phyloP scores from a whole-genome alignment of 1,140 invertebrate species.

The Neodiprion lecontei region DNA sequence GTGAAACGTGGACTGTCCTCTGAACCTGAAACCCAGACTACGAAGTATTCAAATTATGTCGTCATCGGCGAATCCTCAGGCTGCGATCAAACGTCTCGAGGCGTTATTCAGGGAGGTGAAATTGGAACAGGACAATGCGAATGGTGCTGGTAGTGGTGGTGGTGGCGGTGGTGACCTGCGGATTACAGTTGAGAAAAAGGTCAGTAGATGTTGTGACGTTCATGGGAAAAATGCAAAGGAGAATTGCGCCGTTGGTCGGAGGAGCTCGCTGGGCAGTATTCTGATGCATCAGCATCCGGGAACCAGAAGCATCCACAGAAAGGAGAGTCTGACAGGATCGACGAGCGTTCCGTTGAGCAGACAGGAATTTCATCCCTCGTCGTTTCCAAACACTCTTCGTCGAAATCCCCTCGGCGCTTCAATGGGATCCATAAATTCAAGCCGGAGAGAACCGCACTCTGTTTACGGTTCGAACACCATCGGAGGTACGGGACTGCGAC shows the following conservation, averaged over 20 bases:
- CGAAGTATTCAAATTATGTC: constrained; percentile 45
- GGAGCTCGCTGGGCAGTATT: constrained; percentile 63
- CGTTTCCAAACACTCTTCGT: constrained; percentile 70
- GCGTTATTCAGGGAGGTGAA: constrained; percentile 73
- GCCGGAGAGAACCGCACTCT: constrained; percentile 41
- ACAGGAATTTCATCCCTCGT: constrained; percentile 71
- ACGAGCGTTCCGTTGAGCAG: constrained; percentile 49
- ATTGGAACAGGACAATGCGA: constrained; percentile 61
- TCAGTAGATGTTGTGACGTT: constrained; percentile 70
- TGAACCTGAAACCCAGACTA: neutral
- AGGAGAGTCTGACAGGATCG: constrained; percentile 36
- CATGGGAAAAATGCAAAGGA: constrained; percentile 70
- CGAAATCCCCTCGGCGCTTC: constrained; percentile 66
- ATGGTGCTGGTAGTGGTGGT: constrained; percentile 31
- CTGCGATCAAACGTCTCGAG: constrained; percentile 74
- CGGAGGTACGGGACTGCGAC: constrained; percentile 34
- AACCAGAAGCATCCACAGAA: constrained; percentile 42
- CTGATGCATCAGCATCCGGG: constrained; percentile 30
- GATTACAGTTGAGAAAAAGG: constrained; percentile 62
- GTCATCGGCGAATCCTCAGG: constrained; percentile 65
- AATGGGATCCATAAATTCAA: constrained; percentile 52
- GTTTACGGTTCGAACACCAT: constrained; percentile 35
- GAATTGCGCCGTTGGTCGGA: constrained; percentile 57
- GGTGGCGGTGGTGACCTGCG: constrained; percentile 53
- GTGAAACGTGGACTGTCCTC: neutral